phyloP scores from a whole-genome alignment of 2,113 vertebrate species.

The Suricata suricatta region DNA sequence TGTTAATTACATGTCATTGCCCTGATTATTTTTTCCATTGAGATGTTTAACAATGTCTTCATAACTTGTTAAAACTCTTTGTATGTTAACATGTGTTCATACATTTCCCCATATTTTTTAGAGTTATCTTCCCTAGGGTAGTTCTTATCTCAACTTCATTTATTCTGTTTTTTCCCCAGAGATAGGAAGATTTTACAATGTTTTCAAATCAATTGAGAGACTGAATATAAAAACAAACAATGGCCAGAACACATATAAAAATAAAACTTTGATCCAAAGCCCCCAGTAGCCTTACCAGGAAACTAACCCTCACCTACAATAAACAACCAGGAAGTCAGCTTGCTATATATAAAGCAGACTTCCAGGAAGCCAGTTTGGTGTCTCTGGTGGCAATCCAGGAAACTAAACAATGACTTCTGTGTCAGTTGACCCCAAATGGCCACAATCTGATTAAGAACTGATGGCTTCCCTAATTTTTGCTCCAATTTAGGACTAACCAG shows the following conservation, averaged over 20 bases:
- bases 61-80: slow-evolving; percentile 13
- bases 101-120: neutral
- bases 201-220: neutral
- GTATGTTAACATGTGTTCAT: neutral
- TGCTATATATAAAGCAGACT: neutral
- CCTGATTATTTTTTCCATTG: slow-evolving; percentile 14
- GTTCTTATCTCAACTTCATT: neutral
- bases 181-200: neutral
- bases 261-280: neutral
- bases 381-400: neutral
- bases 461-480: neutral
- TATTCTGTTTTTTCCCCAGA: neutral
- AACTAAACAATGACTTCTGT: neutral
- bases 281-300: neutral
- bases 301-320: neutral
- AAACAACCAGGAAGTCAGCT: neutral
- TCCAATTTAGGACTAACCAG: neutral
- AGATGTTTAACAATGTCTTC: neutral
- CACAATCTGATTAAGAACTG: neutral
- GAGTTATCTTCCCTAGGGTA: neutral
- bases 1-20: neutral
- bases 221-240: neutral
- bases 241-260: neutral
- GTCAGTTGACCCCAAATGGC: neutral
- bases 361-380: neutral